Base-by-base conservation (phyloP, 2,888 invertebrate genomes). In the Pelosia muscerda region DNA sequence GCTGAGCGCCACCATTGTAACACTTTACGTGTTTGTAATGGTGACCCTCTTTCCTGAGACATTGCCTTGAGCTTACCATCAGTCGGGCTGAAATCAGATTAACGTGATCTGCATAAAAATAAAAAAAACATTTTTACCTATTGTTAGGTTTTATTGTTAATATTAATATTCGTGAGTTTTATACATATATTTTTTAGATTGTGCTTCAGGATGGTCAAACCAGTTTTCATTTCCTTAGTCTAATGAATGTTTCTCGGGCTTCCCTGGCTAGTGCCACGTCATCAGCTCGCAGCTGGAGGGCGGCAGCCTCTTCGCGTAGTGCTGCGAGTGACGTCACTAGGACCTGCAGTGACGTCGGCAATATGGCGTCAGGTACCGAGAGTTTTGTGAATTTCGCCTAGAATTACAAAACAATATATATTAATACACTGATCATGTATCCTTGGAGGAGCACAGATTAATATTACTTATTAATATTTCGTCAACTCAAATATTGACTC, bases 341-440 rank as follows among this genome's bases (percentile, higher is more conserved):
- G 1, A 83, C 81, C 15, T 76, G 74, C 19, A 95, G 69, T 0
- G 90, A 84, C 66, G 86, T 82, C 0, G 93, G 95, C 65, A 91
- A 72, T 22, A 77, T 71, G 34, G 63, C 60, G 61, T 91, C 90
- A 0, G 92, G 89, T 0, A 94, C 88, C 0, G 87, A 80, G 0
- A 94, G 81, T 65, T 89, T 89, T 4, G 81, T 74, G 75, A 88
- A 91, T 68, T 94, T 94, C 0, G 80, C 73, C 95, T 95, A 88
- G 1, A 86, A 83, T 69, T 23, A 22, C 11, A 58, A 68, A 53
- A 67, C n/a, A 38, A 55, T 8, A 64, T 56, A 11, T 31, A 28
- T 25, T 26, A 25, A 54, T 23, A 23, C 3, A 54, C 9, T 42
- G 9, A 42, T 42, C 9, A 19, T 42, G 9, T 11, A 15, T 31